Conservation (phyloP, 2,113 vertebrate species). For the Chionomys nivalis region DNA sequence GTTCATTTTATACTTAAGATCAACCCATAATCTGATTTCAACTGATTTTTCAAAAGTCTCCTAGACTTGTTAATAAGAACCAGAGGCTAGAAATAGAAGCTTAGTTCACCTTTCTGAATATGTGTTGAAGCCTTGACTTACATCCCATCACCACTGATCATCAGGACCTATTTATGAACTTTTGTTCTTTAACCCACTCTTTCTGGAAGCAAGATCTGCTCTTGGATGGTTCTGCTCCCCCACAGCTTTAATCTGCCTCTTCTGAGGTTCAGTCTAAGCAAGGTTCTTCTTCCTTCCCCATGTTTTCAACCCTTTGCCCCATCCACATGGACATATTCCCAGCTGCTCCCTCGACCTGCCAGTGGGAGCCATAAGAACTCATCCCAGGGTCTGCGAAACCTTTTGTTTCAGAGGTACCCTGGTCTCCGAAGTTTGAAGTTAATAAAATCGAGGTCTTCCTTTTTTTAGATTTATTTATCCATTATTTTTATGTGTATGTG, state of each 20-base stretch:
- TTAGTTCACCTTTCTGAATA: not conserved
- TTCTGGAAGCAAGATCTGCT: not conserved
- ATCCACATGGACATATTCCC: not conserved
- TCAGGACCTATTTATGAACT: not conserved
- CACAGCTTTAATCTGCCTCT: not conserved
- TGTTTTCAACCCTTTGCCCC: not conserved
- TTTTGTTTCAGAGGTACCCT: not conserved
- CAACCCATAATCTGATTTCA: constrained; percentile 3
- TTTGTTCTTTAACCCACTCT: not conserved
- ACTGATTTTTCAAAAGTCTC: not conserved
- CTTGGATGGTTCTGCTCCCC: not conserved
- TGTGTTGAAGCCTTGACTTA: not conserved
- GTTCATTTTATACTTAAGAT: not conserved
- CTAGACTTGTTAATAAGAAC: not conserved
- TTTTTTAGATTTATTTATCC: not conserved
- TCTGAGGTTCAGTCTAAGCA: too few species aligned
- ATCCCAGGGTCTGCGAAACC: not conserved
- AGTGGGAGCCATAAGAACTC: not conserved
- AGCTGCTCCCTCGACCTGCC: not conserved
- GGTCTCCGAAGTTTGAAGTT: not conserved
- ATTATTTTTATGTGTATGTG: not conserved
- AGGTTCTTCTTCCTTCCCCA: not conserved
- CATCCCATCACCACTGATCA: not conserved
- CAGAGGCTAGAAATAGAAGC: not conserved
- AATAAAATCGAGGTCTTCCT: not conserved